A percentile compares a stretch with the other conserved stretches of the same genome.
Conservation (phyloP, 1,140 invertebrate genomes). For the Araneus ventricosus region DNA sequence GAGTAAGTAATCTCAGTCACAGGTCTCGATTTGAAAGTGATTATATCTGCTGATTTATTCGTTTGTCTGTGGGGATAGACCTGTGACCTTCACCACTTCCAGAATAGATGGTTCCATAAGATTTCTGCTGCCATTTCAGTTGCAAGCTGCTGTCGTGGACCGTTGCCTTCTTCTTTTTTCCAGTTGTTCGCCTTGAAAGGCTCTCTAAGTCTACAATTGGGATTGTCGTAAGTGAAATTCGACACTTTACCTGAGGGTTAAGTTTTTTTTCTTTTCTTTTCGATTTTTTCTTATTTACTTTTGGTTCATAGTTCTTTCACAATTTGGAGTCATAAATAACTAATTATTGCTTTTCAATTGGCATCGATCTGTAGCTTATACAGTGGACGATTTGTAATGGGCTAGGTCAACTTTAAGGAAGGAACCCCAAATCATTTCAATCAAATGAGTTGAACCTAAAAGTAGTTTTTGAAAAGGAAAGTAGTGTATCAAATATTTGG, state of each 20-base stretch:
- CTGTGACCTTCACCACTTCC: constrained; percentile 33
- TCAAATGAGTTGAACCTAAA: too few relatives aligned
- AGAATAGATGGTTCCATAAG: constrained; percentile 10
- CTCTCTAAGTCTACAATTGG: neutral
- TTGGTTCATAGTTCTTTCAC: too few relatives aligned
- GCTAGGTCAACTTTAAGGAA: too few relatives aligned
- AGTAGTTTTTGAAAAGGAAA: too few relatives aligned
- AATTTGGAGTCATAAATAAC: neutral
- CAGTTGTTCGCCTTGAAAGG: neutral
- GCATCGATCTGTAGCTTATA: too few relatives aligned
- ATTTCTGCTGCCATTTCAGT: constrained; percentile 3
- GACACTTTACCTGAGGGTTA: neutral
- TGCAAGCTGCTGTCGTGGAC: neutral
- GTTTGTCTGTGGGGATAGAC: constrained; percentile 5
- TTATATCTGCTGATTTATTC: constrained; percentile 54
- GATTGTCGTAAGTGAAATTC: neutral
- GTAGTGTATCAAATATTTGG: too few relatives aligned
- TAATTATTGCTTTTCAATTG: too few relatives aligned
- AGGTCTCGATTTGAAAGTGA: neutral
- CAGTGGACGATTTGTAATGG: too few relatives aligned
- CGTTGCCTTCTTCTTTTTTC: neutral
- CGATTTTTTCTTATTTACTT: too few relatives aligned
- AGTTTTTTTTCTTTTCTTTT: neutral
- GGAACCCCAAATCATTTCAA: too few relatives aligned
- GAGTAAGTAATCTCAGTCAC: constrained; percentile 26